A percentile compares a stretch with the other conserved stretches of the same genome.
These are phyloP conservation scores for Microtus richardsoni DNA, from an alignment of 2,113 vertebrate species.

Conservation along the genomic window DNA sequence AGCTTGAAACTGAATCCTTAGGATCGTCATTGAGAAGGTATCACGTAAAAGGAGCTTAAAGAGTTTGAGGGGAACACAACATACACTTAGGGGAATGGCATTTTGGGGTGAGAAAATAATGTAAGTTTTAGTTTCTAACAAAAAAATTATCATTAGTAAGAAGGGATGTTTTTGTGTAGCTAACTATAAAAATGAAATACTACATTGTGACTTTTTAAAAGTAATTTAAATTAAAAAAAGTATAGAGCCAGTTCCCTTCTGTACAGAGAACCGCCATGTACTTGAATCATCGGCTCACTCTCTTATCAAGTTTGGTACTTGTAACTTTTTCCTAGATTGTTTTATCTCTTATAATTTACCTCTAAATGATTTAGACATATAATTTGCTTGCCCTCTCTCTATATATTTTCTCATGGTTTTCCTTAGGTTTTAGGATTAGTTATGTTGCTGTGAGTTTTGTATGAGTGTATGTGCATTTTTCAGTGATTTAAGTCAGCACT, in stretches of 20 bases:
- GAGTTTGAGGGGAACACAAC: not conserved
- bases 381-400: not conserved
- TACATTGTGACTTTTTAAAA: slow-evolving; percentile 1
- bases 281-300: not conserved
- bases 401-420: not conserved
- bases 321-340: slow-evolving; percentile 37
- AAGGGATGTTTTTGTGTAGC: slow-evolving; percentile 17
- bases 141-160: not conserved
- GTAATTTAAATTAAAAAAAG: not conserved
- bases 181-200: slow-evolving; percentile 23
- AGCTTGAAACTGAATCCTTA: not conserved
- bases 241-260: not conserved
- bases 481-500: not conserved
- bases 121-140: slow-evolving; percentile 6
- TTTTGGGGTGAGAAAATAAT: not conserved
- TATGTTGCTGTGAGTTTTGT: not conserved
- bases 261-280: not conserved
- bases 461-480: not conserved
- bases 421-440: slow-evolving; percentile 2
- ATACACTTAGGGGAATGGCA: not conserved
- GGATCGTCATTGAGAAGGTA: not conserved
- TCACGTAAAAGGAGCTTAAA: not conserved
- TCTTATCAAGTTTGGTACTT: not conserved
- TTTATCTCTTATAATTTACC: not conserved
- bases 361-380: not conserved